Conservation (phyloP, 2,888 invertebrate genomes). For the Archaeoteleia sp. region DNA sequence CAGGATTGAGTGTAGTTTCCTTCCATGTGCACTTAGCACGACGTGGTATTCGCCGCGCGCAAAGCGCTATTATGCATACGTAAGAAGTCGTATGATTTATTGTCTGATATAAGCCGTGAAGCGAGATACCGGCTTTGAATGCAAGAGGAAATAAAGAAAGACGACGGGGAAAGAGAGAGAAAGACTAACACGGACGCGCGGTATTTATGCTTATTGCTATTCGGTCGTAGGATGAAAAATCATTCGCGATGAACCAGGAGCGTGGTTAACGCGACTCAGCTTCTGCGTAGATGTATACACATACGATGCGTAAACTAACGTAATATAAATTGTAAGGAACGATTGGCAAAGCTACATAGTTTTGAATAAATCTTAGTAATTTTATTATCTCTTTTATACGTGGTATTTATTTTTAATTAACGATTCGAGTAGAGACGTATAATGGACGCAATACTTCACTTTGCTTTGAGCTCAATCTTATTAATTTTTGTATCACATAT, state of each 20-base stretch:
- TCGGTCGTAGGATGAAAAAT: constrained; percentile 25
- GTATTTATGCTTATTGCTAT: constrained; percentile 32
- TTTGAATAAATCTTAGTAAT: no score
- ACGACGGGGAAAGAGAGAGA: constrained; percentile 1
- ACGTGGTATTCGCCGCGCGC: constrained; percentile 11
- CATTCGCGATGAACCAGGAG: constrained; percentile 22
- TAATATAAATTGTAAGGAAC: background rate
- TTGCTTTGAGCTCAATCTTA: no score
- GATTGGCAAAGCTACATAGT: no score
- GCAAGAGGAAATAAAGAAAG: constrained; percentile 12
- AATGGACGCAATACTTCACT: no score
- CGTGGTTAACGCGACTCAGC: constrained; percentile 17
- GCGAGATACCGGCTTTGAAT: constrained; percentile 16
- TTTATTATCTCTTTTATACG: no score
- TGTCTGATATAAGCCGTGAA: constrained; percentile 15
- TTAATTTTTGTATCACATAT: background rate
- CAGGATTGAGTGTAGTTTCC: constrained; percentile 12
- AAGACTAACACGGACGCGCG: background rate
- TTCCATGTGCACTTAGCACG: constrained; percentile 16
- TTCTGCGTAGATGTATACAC: constrained; percentile 20
- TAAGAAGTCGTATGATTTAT: constrained; percentile 25
- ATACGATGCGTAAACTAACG: background rate
- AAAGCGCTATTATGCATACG: constrained; percentile 17
- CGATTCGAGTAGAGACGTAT: no score
- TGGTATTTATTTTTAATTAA: no score